Conservation (phyloP, 2,888 invertebrate genomes). For the Strigamia crassipes region DNA sequence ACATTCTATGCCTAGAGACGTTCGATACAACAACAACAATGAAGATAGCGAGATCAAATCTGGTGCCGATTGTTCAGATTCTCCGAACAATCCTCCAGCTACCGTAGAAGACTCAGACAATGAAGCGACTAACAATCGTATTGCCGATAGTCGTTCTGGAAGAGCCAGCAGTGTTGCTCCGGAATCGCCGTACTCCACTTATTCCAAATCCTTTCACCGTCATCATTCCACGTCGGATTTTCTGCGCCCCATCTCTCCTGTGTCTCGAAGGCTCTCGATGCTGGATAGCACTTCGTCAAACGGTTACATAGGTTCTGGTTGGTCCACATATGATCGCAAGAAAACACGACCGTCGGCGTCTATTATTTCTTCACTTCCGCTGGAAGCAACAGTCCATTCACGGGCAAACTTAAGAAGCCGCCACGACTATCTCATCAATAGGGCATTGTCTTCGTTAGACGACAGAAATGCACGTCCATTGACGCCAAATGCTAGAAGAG, state of each 20-base stretch:
- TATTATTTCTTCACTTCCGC: slow-evolving; percentile 3
- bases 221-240: not conserved
- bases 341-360: not conserved
- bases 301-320: not conserved
- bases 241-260: not conserved
- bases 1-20: not conserved
- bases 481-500: slow-evolving; percentile 1
- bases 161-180: not conserved
- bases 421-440: slow-evolving; percentile 41
- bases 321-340: not conserved
- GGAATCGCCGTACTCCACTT: not conserved
- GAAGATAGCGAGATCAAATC: not conserved
- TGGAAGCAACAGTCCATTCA: slow-evolving; percentile 25
- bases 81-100: not conserved
- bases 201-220: not conserved
- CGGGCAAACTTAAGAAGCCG: slow-evolving; percentile 35
- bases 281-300: not conserved
- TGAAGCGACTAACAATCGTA: not conserved
- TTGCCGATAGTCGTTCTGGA: not conserved
- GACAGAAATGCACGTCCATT: slow-evolving; percentile 21
- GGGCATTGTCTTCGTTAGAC: slow-evolving; percentile 2
- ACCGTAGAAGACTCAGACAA: not conserved
- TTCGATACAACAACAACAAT: not conserved
- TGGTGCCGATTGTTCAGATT: not conserved
- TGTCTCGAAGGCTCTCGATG: not conserved